These are phyloP conservation scores for Acrocephalus scirpaceus DNA, from an alignment of 2,797 vertebrate species.

Conservation along the genomic window DNA sequence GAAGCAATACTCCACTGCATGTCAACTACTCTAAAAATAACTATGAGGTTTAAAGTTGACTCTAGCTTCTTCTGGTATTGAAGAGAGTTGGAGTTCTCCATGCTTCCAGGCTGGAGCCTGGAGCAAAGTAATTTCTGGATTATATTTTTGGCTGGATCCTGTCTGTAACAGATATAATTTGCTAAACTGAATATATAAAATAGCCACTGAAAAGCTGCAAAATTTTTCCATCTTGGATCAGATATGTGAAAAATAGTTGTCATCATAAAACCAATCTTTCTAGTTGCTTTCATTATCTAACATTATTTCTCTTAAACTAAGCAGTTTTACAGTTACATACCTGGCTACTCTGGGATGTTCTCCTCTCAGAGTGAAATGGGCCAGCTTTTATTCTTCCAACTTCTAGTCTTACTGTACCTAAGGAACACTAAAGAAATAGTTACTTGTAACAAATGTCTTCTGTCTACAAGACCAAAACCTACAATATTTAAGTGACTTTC, in stretches of 20 bases:
- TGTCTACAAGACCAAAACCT: not conserved
- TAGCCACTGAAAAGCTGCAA: not conserved
- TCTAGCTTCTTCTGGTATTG: not conserved
- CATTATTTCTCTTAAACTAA: not conserved
- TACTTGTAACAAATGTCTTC: not conserved
- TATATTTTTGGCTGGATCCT: not conserved
- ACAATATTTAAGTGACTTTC: not conserved
- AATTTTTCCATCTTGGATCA: not conserved
- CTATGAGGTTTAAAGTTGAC: not conserved
- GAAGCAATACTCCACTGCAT: not conserved
- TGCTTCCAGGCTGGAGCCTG: not conserved
- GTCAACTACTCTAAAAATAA: not conserved
- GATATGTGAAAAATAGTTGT: not conserved
- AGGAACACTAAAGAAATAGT: conserved; percentile 82
- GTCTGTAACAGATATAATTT: not conserved
- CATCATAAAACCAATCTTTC: not conserved
- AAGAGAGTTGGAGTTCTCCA: not conserved
- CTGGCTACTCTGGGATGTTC: conserved; percentile 91
- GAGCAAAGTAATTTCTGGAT: not conserved
- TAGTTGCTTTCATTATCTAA: conserved; percentile 19
- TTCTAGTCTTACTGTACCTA: conserved; percentile 90
- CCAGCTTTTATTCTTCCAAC: conserved; percentile 93
- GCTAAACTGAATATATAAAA: not conserved
- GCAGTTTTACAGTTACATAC: conserved; percentile 70
- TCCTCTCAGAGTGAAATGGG: conserved; percentile 92